A percentile compares a stretch with the other conserved stretches of the same genome.
Conservation (phyloP, 2,888 invertebrate genomes). For the Dynastes grantii region DNA sequence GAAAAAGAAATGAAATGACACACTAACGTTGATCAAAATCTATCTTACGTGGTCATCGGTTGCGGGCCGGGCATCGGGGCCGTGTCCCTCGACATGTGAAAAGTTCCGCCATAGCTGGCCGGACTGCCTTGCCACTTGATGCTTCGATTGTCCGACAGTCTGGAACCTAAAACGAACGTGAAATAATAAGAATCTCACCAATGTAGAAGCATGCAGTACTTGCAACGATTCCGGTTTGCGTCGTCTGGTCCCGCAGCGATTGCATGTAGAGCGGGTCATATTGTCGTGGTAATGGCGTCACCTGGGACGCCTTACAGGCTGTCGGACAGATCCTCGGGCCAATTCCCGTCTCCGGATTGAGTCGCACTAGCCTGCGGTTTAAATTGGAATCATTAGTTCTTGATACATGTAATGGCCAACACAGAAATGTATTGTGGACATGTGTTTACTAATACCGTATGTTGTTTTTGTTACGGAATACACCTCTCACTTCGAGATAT, state of each 20-base stretch:
- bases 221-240: constrained; percentile 16
- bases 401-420: too few species aligned
- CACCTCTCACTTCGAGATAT: too few species aligned
- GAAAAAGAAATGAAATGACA: too few species aligned
- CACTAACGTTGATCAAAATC: neutral
- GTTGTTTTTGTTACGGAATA: too few species aligned
- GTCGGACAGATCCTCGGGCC: neutral
- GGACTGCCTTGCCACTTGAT: neutral
- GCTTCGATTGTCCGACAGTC: neutral
- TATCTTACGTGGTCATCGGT: constrained; percentile 36
- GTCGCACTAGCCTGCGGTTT: constrained; percentile 27
- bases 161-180: constrained; percentile 37
- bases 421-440: too few species aligned
- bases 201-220: constrained; percentile 30
- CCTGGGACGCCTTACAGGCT: constrained; percentile 16
- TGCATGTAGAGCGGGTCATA: neutral
- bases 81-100: constrained; percentile 59
- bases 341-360: neutral
- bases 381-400: too few species aligned
- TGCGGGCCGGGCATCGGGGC: constrained; percentile 57
- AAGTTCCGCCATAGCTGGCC: constrained; percentile 60
- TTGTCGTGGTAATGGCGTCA: constrained; percentile 15
- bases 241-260: neutral
- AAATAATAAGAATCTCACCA: constrained; percentile 40
- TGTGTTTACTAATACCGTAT: too few species aligned